Conservation (phyloP, 2,113 vertebrate species). For the Antennarius striatus region DNA sequence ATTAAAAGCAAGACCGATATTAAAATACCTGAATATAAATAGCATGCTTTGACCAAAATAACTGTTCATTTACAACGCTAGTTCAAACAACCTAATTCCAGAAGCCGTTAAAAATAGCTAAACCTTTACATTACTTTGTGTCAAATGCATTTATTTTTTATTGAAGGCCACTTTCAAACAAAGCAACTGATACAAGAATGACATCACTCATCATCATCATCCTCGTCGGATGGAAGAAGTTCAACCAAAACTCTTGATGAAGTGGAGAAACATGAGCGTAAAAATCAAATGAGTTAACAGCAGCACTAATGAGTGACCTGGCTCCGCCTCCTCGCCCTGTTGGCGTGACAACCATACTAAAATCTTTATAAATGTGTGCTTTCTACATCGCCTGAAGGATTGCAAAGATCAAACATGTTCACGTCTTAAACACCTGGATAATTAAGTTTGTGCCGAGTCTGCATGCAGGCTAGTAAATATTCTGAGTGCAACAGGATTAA, state of each 20-base stretch:
- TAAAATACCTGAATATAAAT: conserved; percentile 78
- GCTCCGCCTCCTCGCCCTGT: not conserved
- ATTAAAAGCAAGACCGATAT: conserved; percentile 69
- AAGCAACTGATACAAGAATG: conserved; percentile 66
- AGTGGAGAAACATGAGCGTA: conserved; percentile 11
- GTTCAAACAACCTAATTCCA: conserved; percentile 58
- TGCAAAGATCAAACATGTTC: conserved; percentile 57
- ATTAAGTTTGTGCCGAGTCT: conserved; percentile 54
- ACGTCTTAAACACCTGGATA: conserved; percentile 59
- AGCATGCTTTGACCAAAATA: conserved; percentile 78
- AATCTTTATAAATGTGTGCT: conserved; percentile 56
- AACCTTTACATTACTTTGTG: conserved; percentile 74
- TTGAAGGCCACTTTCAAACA: conserved; percentile 78
- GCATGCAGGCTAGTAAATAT: conserved; percentile 70
- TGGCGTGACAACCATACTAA: conserved; percentile 50
- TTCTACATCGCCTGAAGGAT: conserved; percentile 54
- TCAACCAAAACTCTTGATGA: conserved; percentile 44
- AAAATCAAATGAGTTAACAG: no score
- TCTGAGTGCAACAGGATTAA: conserved; percentile 60
- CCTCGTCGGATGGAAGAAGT: conserved; percentile 41
- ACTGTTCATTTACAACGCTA: conserved; percentile 68
- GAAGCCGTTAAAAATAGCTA: conserved; percentile 65
- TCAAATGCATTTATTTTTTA: conserved; percentile 69
- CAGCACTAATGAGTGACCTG: no score
- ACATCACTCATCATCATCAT: conserved; percentile 61